Evolutionary conservation across 2,113 vertebrate species (phyloP).

Genomic region (Daphoenositta chrysoptera): DNA sequence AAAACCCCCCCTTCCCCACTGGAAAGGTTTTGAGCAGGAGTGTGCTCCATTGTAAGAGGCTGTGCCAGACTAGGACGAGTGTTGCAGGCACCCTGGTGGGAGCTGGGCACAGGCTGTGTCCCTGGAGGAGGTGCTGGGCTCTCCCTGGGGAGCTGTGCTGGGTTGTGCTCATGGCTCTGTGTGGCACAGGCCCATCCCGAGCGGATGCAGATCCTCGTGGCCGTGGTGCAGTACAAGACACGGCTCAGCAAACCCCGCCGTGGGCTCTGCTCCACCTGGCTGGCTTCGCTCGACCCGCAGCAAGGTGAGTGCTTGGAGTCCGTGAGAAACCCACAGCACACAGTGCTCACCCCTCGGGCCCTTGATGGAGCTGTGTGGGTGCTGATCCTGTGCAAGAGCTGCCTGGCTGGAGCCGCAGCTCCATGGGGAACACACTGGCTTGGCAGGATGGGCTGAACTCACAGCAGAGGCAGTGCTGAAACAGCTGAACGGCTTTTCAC

Average conservation of each 20-base stretch:
- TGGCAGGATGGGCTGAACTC: not conserved
- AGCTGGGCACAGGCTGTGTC: not conserved
- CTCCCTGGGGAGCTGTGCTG: not conserved
- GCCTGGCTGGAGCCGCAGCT: not conserved
- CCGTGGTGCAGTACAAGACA: conserved; percentile 88
- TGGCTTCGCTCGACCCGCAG: conserved; percentile 83
- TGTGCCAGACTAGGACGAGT: rapidly evolving
- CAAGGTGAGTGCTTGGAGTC: conserved; percentile 65
- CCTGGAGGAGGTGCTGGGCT: not conserved
- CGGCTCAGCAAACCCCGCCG: conserved; percentile 78
- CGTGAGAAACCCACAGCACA: not conserved
- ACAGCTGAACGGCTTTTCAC: not conserved
- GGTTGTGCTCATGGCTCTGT: not conserved
- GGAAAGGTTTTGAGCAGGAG: not conserved
- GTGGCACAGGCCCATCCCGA: conserved; percentile 76
- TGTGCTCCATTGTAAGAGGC: not conserved
- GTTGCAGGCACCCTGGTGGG: not conserved
- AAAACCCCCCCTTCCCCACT: rapidly evolving
- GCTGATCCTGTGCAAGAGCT: not conserved
- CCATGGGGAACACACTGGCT: not conserved
- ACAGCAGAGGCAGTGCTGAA: not conserved
- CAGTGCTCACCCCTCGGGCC: not conserved
- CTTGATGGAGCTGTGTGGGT: rapidly evolving
- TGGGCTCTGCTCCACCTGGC: conserved; percentile 92
- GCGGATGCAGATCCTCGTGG: conserved; percentile 87